phyloP scores from a whole-genome alignment of 2,888 invertebrate genomes.

The Argyra leucocephala region DNA sequence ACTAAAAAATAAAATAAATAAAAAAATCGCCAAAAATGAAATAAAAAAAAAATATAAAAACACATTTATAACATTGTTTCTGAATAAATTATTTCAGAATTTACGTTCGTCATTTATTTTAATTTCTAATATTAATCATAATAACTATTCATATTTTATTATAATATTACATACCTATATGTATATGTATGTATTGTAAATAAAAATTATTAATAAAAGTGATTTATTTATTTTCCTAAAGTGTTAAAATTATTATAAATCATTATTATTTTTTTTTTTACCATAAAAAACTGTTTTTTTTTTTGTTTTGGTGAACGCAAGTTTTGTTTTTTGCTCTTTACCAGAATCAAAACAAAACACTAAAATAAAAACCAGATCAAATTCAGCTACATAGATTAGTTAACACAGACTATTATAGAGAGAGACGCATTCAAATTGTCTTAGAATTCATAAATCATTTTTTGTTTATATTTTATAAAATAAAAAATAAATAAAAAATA shows the following conservation, averaged over 20 bases:
- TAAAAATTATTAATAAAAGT: background rate
- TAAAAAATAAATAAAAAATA: background rate
- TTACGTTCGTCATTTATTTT: background rate
- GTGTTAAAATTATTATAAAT: constrained; percentile 6
- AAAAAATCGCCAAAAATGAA: no score
- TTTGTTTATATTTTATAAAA: background rate
- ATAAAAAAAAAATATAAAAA: no score
- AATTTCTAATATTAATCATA: background rate
- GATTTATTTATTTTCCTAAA: background rate
- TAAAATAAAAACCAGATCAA: no score
- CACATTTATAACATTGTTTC: no score
- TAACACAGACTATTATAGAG: no score
- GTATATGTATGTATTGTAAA: no score
- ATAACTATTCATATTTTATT: background rate
- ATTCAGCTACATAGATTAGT: no score
- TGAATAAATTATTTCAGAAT: background rate
- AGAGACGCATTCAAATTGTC: background rate
- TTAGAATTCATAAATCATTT: background rate
- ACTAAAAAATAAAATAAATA: no score
- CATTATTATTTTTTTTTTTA: background rate
- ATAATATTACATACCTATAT: no score
- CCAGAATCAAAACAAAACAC: no score
- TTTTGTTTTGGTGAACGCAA: no score
- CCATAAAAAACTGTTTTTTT: background rate
- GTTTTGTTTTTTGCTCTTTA: no score